phyloP scores from a whole-genome alignment of 1,140 invertebrate species.

The Papilio polytes region DNA sequence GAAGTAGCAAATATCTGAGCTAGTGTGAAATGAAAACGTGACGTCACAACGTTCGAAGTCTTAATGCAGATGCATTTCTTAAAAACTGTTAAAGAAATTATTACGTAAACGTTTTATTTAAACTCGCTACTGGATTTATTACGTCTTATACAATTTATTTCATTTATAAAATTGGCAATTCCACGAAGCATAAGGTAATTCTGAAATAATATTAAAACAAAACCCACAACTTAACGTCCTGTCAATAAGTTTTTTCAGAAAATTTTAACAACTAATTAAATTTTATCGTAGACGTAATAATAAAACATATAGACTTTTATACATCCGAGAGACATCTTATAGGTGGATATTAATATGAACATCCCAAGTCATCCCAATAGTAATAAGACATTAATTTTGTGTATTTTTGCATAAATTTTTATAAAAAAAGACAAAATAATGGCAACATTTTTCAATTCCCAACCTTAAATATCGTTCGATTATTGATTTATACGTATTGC shows the following conservation, averaged over 20 bases:
- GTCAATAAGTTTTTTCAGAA: background rate
- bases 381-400: background rate
- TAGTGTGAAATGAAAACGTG: background rate
- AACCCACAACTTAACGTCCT: no score
- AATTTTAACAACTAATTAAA: background rate
- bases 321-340: no score
- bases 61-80: background rate
- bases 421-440: no score
- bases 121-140: conserved; percentile 3
- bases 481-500: background rate
- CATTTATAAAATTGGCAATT: background rate
- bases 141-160: background rate
- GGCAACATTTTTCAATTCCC: background rate
- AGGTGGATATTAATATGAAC: no score
- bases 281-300: no score
- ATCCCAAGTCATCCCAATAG: no score
- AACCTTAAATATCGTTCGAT: background rate
- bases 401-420: no score
- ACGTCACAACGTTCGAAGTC: background rate
- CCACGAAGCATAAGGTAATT: background rate
- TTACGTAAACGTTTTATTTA: background rate
- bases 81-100: background rate
- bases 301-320: no score
- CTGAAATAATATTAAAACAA: background rate
- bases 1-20: background rate